Conservation (phyloP, 2,113 vertebrate species). For the Papio anubis region DNA sequence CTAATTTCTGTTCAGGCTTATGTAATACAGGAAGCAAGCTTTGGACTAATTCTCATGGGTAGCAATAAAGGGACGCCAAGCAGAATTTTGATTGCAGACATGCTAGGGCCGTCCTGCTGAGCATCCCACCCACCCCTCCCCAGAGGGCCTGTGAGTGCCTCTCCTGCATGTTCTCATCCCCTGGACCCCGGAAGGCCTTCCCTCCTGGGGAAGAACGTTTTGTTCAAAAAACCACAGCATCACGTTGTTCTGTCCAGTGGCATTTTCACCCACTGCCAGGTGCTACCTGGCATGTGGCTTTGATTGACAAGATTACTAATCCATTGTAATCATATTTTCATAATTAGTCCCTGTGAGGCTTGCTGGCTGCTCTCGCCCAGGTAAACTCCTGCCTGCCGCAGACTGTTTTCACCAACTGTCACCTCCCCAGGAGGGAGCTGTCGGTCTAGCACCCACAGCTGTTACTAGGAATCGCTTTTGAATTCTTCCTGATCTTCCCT, state of each 20-base stretch:
- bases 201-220: slow-evolving; percentile 55
- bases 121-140: background rate
- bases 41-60: background rate
- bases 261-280: slow-evolving; percentile 80
- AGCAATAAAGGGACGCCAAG: background rate
- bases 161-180: no score
- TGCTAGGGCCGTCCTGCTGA: background rate
- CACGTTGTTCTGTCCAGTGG: slow-evolving; percentile 80
- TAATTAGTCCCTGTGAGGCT: slow-evolving; percentile 87
- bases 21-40: background rate
- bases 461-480: slow-evolving; percentile 72
- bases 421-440: slow-evolving; percentile 79
- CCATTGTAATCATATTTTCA: slow-evolving; percentile 86
- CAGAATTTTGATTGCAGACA: background rate
- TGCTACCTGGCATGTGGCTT: slow-evolving; percentile 78
- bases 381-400: slow-evolving; percentile 81
- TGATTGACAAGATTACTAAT: slow-evolving; percentile 89
- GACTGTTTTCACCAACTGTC: slow-evolving; percentile 80
- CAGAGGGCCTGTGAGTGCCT: background rate
- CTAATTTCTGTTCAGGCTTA: background rate
- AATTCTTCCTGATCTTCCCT: slow-evolving; percentile 38
- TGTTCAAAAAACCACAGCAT: slow-evolving; percentile 67
- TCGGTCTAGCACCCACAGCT: slow-evolving; percentile 66
- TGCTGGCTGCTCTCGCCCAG: slow-evolving; percentile 77
- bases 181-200: background rate